phyloP scores from a whole-genome alignment of 1,140 invertebrate genomes.

The Megalonaias nervosa region DNA sequence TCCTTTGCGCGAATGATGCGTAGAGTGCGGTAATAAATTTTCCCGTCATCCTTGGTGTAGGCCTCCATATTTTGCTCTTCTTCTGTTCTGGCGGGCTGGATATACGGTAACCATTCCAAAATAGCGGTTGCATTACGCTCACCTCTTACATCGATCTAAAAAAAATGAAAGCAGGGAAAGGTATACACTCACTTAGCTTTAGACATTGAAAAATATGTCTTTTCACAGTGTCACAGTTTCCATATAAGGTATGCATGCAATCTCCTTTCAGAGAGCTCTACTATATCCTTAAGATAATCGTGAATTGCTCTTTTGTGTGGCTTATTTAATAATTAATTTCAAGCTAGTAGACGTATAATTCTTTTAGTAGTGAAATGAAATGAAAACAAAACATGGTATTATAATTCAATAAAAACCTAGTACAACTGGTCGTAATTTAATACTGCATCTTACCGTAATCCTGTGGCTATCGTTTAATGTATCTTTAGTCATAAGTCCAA shows the following conservation, averaged over 20 bases:
- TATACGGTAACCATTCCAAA: conserved; percentile 66
- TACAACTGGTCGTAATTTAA: too few relatives aligned
- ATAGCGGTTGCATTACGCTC: conserved; percentile 38
- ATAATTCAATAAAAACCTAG: too few relatives aligned
- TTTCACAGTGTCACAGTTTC: background rate
- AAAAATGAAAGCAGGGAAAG: background rate
- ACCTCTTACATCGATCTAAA: conserved; percentile 53
- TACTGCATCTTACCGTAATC: too few relatives aligned
- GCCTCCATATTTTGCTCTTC: conserved; percentile 73
- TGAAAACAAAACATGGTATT: too few relatives aligned
- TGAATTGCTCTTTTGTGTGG: too few relatives aligned
- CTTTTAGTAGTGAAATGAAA: too few relatives aligned
- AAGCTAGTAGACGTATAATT: too few relatives aligned
- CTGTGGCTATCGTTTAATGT: too few relatives aligned
- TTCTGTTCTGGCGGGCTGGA: conserved; percentile 64
- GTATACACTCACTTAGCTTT: background rate
- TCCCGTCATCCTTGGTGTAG: conserved; percentile 62
- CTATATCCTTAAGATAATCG: too few relatives aligned
- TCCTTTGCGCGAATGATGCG: conserved; percentile 63
- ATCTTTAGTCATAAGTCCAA: conserved; percentile 65
- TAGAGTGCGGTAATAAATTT: conserved; percentile 68
- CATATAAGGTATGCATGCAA: background rate
- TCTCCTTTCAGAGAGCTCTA: background rate
- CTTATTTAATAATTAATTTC: too few relatives aligned
- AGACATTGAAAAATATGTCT: background rate